Evolutionary conservation across 1,140 invertebrate species (phyloP), one percentile per base, ranked within the genome.

Genomic region (Carposina sasakii): DNA sequence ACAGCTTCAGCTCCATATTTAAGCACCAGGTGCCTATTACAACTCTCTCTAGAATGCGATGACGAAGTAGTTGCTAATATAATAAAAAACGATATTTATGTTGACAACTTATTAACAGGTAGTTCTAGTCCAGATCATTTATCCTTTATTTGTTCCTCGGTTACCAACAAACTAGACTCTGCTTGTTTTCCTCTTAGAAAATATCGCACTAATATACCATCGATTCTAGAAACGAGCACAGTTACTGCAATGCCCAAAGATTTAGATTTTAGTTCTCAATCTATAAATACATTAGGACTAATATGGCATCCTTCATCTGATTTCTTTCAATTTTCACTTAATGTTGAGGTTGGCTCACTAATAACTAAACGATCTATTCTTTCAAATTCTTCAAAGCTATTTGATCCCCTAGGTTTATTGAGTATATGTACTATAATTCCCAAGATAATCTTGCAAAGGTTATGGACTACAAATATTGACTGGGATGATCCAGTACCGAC

Each of bases 101-200:
- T 81, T 0, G 84, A 87, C 49, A 81, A 87, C 60, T 31, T 81
- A 1, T 21, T 78, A 5, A 60, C 63, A 33, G 78, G 82, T 6
- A 48, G 54, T 1, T 23, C 71, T 1, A 60, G 63, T 1, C 17
- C 71, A 2, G 40, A 66, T 44, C 60, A 76, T 51, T 71, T 69
- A 3, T 17, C n/a, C n/a, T 46, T 1, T 6, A 53, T 8, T 10
- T 76, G 12, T 15, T 26, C 12, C 23, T 26, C 13, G n/a, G 34
- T 63, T 2, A 54, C 28, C 22, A 9, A 43, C 4, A 16, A 60
- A 0, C 26, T 63, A 37, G 13, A 28, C 2, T 30, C 19, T 16
- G 52, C 46, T 17, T 36, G 48, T 37, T 57, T 60, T 28, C 48
- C 52, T 42, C 13, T 65, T 13, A 17, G 37, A 10, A 59, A 68